Percentiles rank a stretch among this genome's conserved stretches.
Evolutionary conservation across 2,797 vertebrate genomes (phyloP).

Genomic region (Choloepus didactylus): DNA sequence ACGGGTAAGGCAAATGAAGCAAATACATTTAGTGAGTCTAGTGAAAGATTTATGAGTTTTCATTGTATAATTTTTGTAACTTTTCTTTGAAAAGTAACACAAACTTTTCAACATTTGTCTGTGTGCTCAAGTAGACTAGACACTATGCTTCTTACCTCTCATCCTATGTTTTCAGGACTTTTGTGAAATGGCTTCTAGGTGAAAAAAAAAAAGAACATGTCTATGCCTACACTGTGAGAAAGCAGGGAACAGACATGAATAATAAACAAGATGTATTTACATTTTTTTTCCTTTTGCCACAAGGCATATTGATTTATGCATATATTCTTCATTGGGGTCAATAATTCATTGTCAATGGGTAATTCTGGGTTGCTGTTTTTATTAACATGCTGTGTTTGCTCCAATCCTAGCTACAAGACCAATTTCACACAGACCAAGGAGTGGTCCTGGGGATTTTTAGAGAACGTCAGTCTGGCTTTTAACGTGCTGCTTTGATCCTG

Average conservation of each 20-base stretch:
- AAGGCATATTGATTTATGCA: neutral
- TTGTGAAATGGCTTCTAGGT: neutral
- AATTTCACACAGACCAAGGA: too few species aligned
- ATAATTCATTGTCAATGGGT: neutral
- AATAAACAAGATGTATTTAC: neutral
- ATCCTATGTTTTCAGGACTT: neutral
- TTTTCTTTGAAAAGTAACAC: slow-evolving; percentile 34
- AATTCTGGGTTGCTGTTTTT: neutral
- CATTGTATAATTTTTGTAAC: neutral
- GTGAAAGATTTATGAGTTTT: neutral
- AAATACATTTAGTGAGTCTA: neutral
- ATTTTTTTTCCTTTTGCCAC: neutral
- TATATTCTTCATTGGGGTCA: neutral
- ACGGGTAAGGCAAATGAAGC: neutral
- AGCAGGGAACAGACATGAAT: neutral
- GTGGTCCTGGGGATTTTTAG: too few species aligned
- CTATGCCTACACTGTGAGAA: neutral
- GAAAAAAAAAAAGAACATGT: neutral
- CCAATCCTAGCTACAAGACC: neutral
- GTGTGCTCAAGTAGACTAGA: neutral
- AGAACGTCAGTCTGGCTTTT: neutral
- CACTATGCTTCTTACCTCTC: neutral
- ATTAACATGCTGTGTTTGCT: neutral
- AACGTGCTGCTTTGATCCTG: neutral
- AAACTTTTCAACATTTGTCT: neutral